Conservation (phyloP, 1,140 invertebrate species). For the Drosophila sturtevanti region DNA sequence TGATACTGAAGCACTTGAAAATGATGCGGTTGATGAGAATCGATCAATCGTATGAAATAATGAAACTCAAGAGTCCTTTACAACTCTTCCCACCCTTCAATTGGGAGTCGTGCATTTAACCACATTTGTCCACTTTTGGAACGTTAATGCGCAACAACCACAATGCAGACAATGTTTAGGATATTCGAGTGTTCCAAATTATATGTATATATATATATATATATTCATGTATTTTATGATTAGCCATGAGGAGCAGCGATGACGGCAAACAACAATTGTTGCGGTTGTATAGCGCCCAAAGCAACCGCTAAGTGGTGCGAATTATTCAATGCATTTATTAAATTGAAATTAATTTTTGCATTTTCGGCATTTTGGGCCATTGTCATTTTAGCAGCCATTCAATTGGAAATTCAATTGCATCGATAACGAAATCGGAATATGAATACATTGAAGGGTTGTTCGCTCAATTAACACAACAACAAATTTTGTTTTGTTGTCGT, state of each 20-base stretch:
- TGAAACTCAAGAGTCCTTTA: conserved; percentile 20
- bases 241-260: conserved; percentile 9
- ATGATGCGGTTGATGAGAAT: too few species aligned
- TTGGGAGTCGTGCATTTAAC: background rate
- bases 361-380: conserved; percentile 9
- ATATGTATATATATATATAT: too few species aligned
- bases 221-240: background rate
- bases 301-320: conserved; percentile 13
- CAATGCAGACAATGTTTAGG: conserved; percentile 28
- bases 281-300: conserved; percentile 32
- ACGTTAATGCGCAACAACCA: conserved; percentile 36
- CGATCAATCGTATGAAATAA: background rate
- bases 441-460: conserved; percentile 8
- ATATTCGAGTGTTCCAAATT: background rate
- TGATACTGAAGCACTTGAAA: too few species aligned
- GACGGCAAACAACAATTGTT: conserved; percentile 1
- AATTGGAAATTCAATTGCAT: conserved; percentile 14
- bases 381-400: conserved; percentile 23
- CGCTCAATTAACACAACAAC: conserved; percentile 36
- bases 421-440: conserved; percentile 23
- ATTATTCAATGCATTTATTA: conserved; percentile 40
- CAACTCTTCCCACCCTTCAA: background rate
- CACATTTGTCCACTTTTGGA: conserved; percentile 20
- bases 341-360: conserved; percentile 41
- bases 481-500: conserved; percentile 23